Evolutionary conservation across 1,140 invertebrate species (phyloP).

Genomic region (Heliconius melpomene): DNA sequence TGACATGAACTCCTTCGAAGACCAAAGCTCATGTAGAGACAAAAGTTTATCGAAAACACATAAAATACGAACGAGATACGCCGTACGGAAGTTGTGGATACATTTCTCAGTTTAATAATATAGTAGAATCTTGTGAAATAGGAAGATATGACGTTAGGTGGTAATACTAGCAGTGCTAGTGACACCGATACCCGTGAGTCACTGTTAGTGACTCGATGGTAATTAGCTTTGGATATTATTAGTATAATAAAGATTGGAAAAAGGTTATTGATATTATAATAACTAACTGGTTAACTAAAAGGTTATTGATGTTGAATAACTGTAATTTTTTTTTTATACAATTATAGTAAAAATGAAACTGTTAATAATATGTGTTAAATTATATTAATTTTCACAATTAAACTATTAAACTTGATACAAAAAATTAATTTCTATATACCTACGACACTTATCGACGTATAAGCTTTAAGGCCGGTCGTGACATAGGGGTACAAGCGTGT

Average conservation of each 20-base stretch:
- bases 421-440: no score
- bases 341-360: no score
- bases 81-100: conserved; percentile 26
- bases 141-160: conserved; percentile 63
- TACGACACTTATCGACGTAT: no score
- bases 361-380: no score
- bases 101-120: conserved; percentile 22
- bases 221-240: neutral
- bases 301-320: neutral
- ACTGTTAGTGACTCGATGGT: conserved; percentile 29
- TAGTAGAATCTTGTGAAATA: conserved; percentile 56
- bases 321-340: no score
- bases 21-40: conserved; percentile 13
- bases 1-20: conserved; percentile 8
- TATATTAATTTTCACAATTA: no score
- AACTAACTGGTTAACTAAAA: neutral
- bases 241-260: neutral
- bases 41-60: conserved; percentile 32
- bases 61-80: conserved; percentile 30
- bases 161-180: conserved; percentile 55
- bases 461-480: no score
- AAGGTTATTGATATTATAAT: neutral
- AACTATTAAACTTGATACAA: no score
- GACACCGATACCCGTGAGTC: conserved; percentile 66
- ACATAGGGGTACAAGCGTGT: no score